Evolutionary conservation across 2,113 vertebrate species (phyloP).

Genomic region (Thinocorus orbignyianus): DNA sequence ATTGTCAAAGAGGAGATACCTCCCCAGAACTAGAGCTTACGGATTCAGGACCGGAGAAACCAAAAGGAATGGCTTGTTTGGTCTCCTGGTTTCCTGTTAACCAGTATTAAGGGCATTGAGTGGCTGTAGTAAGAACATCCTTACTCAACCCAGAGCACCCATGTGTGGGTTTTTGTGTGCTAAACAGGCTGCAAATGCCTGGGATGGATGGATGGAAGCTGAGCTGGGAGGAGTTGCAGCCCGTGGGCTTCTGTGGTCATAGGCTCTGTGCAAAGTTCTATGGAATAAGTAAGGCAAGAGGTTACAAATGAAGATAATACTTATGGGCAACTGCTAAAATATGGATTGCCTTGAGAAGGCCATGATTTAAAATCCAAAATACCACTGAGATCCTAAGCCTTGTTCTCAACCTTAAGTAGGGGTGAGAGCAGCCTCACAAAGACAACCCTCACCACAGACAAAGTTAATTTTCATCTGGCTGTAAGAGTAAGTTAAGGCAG

Average conservation of each 20-base stretch:
- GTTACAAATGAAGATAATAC: not conserved
- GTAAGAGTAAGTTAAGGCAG: not conserved
- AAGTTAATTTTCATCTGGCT: not conserved
- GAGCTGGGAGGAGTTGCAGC: not conserved
- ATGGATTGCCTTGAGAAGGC: not conserved
- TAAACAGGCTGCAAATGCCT: not conserved
- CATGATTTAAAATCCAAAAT: not conserved
- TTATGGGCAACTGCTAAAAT: not conserved
- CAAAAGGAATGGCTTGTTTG: not conserved
- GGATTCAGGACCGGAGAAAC: not conserved
- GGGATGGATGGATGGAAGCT: not conserved
- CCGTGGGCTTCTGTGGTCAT: not conserved
- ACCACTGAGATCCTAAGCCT: not conserved
- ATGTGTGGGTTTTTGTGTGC: not conserved
- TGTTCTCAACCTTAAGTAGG: not conserved
- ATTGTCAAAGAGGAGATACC: constrained; percentile 35
- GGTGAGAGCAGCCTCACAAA: not conserved
- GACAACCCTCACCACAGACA: not conserved
- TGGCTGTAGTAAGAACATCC: not conserved
- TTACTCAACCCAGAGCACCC: not conserved
- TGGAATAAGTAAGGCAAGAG: not conserved
- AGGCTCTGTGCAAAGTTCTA: not conserved
- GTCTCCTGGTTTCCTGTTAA: not conserved
- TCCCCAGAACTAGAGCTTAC: not conserved
- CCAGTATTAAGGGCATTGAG: not conserved